A percentile compares a stretch with the other conserved stretches of the same genome.
These are phyloP conservation scores for Hylaea fasciaria DNA, from an alignment of 2,888 invertebrate genomes.

Conservation along the genomic window DNA sequence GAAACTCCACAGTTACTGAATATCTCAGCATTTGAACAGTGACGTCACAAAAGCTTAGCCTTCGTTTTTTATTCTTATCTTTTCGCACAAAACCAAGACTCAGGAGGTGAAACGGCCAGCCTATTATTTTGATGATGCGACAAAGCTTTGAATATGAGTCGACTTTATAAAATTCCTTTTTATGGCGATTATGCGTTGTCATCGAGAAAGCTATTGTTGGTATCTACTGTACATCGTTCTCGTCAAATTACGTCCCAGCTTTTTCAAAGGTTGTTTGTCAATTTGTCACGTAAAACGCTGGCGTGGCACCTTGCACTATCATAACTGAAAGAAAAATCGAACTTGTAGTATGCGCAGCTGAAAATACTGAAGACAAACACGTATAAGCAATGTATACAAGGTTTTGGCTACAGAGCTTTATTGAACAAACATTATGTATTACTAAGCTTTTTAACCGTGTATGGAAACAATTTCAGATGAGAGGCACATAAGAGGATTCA, in stretches of 20 bases:
- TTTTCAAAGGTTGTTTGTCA: slow-evolving; percentile 21
- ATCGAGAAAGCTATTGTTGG: slow-evolving; percentile 52
- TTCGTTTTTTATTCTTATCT: slow-evolving; percentile 56
- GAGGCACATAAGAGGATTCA: too few species aligned
- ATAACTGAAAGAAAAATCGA: slow-evolving; percentile 15
- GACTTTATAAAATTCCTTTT: slow-evolving; percentile 55
- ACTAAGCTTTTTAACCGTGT: too few species aligned
- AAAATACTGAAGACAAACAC: background rate
- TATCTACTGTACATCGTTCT: slow-evolving; percentile 46
- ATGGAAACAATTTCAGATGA: too few species aligned
- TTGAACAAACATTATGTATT: too few species aligned
- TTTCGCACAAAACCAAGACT: slow-evolving; percentile 56
- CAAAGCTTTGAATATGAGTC: slow-evolving; percentile 67
- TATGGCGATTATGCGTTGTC: slow-evolving; percentile 51
- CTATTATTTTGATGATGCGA: slow-evolving; percentile 73
- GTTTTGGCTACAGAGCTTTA: background rate
- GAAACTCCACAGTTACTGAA: background rate
- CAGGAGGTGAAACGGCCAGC: slow-evolving; percentile 62
- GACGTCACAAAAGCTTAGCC: slow-evolving; percentile 50
- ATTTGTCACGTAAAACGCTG: slow-evolving; percentile 20
- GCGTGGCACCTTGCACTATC: slow-evolving; percentile 20
- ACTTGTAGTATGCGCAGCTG: slow-evolving; percentile 7
- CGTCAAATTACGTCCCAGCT: slow-evolving; percentile 36
- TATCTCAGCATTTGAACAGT: slow-evolving; percentile 37
- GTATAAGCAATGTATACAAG: too few species aligned